Evolutionary conservation across 37 sponge, comb jelly and placozoan species (phyloP).

Genomic region (Lycopodina hypogea): DNA sequence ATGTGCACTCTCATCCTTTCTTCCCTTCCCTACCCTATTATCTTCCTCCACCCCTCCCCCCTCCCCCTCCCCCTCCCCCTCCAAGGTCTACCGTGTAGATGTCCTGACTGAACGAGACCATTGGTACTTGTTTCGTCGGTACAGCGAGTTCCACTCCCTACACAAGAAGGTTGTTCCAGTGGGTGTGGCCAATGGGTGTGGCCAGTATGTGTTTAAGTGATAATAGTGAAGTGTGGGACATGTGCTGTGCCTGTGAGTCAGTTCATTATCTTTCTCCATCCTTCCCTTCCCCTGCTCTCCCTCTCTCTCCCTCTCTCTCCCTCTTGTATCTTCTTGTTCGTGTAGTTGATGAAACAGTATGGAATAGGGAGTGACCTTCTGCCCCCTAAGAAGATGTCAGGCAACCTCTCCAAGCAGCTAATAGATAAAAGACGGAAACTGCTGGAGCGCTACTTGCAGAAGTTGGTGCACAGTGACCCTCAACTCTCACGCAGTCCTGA

Average conservation of each 20-base stretch:
- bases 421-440: constrained; percentile 68
- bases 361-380: constrained; percentile 62
- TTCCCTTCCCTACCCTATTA: background rate
- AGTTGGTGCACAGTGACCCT: constrained; percentile 76
- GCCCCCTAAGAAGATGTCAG: constrained; percentile 83
- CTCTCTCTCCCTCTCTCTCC: too few relatives aligned
- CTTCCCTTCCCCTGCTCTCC: background rate
- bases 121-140: constrained; percentile 82
- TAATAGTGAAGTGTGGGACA: too few relatives aligned
- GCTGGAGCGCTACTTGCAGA: constrained; percentile 88
- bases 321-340: background rate
- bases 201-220: too few relatives aligned
- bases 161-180: constrained; percentile 70
- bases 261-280: too few relatives aligned
- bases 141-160: constrained; percentile 85
- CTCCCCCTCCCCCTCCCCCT: background rate
- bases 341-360: constrained; percentile 70
- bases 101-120: constrained; percentile 83
- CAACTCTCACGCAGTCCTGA: constrained; percentile 54
- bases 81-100: constrained; percentile 65
- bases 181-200: background rate
- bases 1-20: too few relatives aligned
- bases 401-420: constrained; percentile 72
- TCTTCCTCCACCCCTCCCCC: background rate
- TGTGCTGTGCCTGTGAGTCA: too few relatives aligned